A percentile compares a stretch with the other conserved stretches of the same genome.
Conservation (phyloP, 2,113 vertebrate genomes). For the Hyperopisus bebe region DNA sequence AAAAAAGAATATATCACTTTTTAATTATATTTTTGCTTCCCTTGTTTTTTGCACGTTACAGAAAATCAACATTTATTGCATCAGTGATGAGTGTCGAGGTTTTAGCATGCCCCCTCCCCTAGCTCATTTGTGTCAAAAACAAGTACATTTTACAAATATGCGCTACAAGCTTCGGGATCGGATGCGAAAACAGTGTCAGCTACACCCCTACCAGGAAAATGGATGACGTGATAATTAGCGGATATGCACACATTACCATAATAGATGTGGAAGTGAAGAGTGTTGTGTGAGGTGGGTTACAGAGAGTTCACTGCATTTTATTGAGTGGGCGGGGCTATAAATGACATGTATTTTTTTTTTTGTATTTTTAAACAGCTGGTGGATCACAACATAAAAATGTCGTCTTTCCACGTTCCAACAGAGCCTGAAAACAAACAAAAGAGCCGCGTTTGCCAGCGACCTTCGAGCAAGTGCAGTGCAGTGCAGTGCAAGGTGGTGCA, state of each 20-base stretch:
- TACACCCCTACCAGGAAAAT: background rate
- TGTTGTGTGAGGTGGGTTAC: background rate
- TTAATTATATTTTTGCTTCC: constrained; percentile 1
- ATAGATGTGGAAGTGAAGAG: background rate
- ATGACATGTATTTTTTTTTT: background rate
- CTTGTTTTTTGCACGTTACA: background rate
- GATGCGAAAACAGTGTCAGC: background rate
- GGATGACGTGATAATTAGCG: background rate
- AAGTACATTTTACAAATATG: constrained; percentile 7
- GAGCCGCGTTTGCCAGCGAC: background rate
- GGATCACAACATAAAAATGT: background rate
- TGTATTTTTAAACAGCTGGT: background rate
- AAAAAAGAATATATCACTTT: background rate
- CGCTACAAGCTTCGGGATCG: background rate
- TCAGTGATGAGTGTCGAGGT: constrained; percentile 3
- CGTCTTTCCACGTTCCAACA: background rate
- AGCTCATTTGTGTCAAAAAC: background rate
- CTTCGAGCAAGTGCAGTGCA: background rate
- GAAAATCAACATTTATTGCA: constrained; percentile 11
- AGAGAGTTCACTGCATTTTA: background rate
- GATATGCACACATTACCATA: background rate
- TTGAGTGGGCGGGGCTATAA: background rate
- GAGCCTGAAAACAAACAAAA: background rate
- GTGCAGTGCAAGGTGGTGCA: background rate
- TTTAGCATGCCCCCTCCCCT: background rate